Percentiles rank a stretch among this genome's conserved stretches.
Evolutionary conservation across 2,888 invertebrate genomes (phyloP).

Genomic region (Drosophila histrio): DNA sequence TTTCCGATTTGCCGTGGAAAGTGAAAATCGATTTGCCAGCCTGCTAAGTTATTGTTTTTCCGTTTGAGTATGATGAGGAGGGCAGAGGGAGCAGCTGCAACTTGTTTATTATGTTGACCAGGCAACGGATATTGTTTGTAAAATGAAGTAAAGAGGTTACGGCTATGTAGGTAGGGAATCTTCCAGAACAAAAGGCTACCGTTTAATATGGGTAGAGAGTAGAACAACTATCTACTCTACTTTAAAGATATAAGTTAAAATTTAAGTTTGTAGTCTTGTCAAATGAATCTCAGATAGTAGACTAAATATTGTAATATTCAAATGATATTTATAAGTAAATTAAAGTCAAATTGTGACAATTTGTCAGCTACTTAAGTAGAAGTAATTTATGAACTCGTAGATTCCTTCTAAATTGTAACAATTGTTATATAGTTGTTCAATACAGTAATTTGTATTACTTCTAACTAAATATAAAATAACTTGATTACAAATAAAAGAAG

Average conservation of each 20-base stretch:
- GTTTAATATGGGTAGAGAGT: background rate
- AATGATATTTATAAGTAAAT: too few relatives aligned
- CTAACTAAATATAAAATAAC: too few relatives aligned
- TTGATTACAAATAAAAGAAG: too few relatives aligned
- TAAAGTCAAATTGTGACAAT: background rate
- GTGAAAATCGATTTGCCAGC: constrained; percentile 46
- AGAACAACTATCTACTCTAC: background rate
- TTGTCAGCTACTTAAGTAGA: background rate
- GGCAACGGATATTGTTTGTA: constrained; percentile 28
- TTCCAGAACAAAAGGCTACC: background rate
- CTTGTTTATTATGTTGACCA: constrained; percentile 52
- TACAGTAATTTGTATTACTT: too few relatives aligned
- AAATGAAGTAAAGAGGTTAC: background rate
- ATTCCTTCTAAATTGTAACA: too few relatives aligned
- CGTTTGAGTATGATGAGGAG: background rate
- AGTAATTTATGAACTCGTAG: background rate
- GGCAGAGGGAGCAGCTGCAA: constrained; percentile 13
- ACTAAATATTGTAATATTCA: too few relatives aligned
- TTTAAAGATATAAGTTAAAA: too few relatives aligned
- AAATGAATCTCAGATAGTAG: too few relatives aligned
- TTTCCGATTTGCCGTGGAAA: background rate
- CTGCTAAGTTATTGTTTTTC: constrained; percentile 32
- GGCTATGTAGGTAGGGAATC: background rate
- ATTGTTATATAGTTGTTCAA: too few relatives aligned
- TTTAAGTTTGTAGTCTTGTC: too few relatives aligned